Evolutionary conservation across 2,113 vertebrate genomes (phyloP).

Genomic region (Oenanthe oenanthe): DNA sequence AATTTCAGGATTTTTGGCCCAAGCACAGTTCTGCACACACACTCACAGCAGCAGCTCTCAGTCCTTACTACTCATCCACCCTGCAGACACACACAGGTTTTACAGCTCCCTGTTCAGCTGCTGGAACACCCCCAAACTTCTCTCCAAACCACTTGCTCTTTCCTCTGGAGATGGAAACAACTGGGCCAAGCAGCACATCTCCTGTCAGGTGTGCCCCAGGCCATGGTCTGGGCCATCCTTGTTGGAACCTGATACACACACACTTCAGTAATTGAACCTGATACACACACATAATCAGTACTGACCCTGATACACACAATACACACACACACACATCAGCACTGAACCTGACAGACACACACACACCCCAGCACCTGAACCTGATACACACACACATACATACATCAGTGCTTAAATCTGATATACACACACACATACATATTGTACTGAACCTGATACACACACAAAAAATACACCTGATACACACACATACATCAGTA

Average conservation of each 20-base stretch:
- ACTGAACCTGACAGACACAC: neutral
- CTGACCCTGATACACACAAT: neutral
- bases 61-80: neutral
- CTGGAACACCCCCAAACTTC: neutral
- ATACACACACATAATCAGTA: too few species aligned
- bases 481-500: too few species aligned
- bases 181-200: neutral
- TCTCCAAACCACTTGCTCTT: neutral
- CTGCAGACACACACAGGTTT: neutral
- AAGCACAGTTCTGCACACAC: neutral
- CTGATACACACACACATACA: neutral
- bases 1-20: too few species aligned
- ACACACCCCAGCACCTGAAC: too few species aligned
- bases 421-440: too few species aligned
- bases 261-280: too few species aligned
- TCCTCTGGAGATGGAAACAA: neutral
- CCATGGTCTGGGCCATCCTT: neutral
- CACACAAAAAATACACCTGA: neutral
- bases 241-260: neutral
- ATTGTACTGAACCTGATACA: neutral
- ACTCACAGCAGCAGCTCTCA: neutral
- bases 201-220: neutral
- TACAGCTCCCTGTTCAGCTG: neutral
- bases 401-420: neutral
- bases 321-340: too few species aligned